These are phyloP conservation scores for Andrena camellia DNA, from an alignment of 2,888 invertebrate genomes.

Conservation along the genomic window DNA sequence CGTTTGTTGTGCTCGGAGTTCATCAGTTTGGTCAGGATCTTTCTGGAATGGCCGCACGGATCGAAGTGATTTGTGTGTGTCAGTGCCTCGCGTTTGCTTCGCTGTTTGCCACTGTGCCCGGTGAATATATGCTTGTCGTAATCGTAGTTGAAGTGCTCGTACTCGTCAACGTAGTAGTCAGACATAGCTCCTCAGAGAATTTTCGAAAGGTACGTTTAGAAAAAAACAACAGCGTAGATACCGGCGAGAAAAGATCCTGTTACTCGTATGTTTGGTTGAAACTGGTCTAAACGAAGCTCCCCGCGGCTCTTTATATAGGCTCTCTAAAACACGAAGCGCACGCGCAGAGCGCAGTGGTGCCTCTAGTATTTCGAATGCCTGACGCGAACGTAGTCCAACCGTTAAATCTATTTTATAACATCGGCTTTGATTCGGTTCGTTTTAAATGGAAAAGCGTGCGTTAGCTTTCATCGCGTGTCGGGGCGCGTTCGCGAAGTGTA, in stretches of 20 bases:
- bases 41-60: conserved; percentile 96
- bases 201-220: conserved; percentile 8
- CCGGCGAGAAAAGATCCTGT: not conserved
- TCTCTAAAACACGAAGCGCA: conserved; percentile 47
- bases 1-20: conserved; percentile 95
- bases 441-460: not conserved
- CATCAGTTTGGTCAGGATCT: conserved; percentile 93
- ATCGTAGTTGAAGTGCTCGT: conserved; percentile 97
- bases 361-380: conserved; percentile 38
- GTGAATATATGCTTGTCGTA: conserved; percentile 95
- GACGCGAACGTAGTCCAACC: not conserved
- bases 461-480: not conserved
- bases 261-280: conserved; percentile 10
- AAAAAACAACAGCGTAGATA: conserved; percentile 14
- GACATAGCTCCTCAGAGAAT: conserved; percentile 87
- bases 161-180: conserved; percentile 94
- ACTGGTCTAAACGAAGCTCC: conserved; percentile 36
- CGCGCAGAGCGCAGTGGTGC: conserved; percentile 57
- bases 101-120: conserved; percentile 95
- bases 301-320: conserved; percentile 73
- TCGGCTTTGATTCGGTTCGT: not conserved
- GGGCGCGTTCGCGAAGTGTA: not conserved
- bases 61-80: conserved; percentile 96
- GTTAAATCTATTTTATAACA: not conserved
- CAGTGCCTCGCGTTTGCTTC: conserved; percentile 94